Conservation (phyloP, 1,140 invertebrate species). For the Zaprionus capensis region DNA sequence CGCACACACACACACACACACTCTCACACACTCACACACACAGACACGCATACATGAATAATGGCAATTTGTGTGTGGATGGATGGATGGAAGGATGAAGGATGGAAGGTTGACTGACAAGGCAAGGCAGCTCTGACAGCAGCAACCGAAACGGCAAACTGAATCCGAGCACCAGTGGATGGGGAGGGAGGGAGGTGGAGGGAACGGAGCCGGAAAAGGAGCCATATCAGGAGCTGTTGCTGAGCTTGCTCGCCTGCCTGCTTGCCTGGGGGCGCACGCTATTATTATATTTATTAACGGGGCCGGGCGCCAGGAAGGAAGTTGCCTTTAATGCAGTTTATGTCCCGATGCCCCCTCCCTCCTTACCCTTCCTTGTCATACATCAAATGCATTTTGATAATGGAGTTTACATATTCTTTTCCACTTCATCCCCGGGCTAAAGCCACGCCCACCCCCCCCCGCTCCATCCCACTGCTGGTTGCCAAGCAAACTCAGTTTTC, state of each 20-base stretch:
- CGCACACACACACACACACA: slow-evolving; percentile 40
- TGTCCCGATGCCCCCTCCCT: slow-evolving; percentile 4
- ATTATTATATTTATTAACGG: slow-evolving; percentile 45
- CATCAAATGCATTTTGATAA: slow-evolving; percentile 49
- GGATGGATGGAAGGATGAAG: slow-evolving; percentile 19
- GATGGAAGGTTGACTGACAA: slow-evolving; percentile 14
- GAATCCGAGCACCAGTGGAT: background rate
- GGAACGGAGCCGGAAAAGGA: background rate
- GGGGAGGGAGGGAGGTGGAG: background rate
- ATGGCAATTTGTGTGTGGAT: slow-evolving; percentile 37
- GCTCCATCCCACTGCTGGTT: background rate
- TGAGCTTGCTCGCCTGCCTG: background rate
- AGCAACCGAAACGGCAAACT: background rate
- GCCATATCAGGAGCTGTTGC: slow-evolving; percentile 1
- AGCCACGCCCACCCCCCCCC: background rate
- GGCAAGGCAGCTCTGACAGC: slow-evolving; percentile 10
- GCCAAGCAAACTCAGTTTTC: background rate
- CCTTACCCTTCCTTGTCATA: background rate
- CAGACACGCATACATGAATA: slow-evolving; percentile 28
- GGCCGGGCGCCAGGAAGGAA: slow-evolving; percentile 39
- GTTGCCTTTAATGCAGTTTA: slow-evolving; percentile 65
- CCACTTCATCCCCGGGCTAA: background rate
- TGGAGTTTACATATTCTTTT: slow-evolving; percentile 31
- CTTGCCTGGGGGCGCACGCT: slow-evolving; percentile 17
- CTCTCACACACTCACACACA: slow-evolving; percentile 10